Base-by-base conservation (phyloP, 2,797 vertebrate genomes). In the Otolemur crassicaudatus region DNA sequence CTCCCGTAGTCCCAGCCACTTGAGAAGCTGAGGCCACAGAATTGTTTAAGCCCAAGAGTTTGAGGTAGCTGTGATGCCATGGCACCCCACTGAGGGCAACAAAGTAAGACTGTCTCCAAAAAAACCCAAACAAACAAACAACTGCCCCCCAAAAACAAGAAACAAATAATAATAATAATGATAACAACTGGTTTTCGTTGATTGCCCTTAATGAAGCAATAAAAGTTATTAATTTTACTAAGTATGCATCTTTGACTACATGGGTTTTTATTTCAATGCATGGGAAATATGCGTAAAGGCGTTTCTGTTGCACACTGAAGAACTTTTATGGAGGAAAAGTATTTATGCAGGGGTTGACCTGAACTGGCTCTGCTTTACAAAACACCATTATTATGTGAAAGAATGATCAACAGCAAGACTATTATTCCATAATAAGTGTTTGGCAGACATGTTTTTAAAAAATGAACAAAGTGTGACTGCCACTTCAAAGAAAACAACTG, bases 341-440 rank as follows among this genome's bases (percentile, higher is more conserved):
- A 34, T 3, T 16, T 79, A 22, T 13, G 20, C 20, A 25, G 37
- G 56, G 63, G 37, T 72, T 82, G 25, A 90, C 25, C 80, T 90
- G 22, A 93, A 31, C 37, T 88, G 83, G 40, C 13, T 49, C 1
- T 84, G 83, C 46, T 56, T 77, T 37, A 4, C 70, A 23, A n/a
- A 77, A 34, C 20, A 61, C 27, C 16, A 46, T 80, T 90, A 95
- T 95, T 63, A 90, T 58, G 20, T 29, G 53, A 88, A 92, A 87
- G 40, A 90, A 86, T 70, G 75, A 72, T 61, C 82, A 79, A 83
- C 49, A 90, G 65, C 29, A n/a, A 90, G 58, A 88, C 40, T 79
- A 37, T 94, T 72, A 92, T 58, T 94, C 69, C 73, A 92, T 75
- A 17, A 53, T 88, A 23, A n/a, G 31, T 86, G 77, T 82, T 92